Base-by-base conservation (phyloP, 2,113 vertebrate species). In the Planiliza haematocheilus region DNA sequence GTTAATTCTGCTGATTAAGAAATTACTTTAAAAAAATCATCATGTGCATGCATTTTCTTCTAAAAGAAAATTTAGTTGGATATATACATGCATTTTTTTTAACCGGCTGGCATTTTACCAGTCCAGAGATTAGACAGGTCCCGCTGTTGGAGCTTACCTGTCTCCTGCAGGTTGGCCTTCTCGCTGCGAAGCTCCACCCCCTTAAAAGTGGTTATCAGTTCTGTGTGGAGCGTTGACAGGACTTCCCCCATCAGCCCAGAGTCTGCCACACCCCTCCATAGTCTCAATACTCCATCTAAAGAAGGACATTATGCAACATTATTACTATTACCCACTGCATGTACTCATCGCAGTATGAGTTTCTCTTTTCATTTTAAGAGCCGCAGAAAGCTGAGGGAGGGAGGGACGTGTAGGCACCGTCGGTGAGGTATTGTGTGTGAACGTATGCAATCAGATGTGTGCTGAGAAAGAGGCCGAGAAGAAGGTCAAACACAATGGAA, bases 221-320 rank as follows among this genome's bases (percentile, higher is more conserved):
- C 95, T 64, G 95, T 95, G 86, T 97, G 96, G 82, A 98, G 95
- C 82, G 95, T 95, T 87, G 95, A 96, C 62, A 99, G 93, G 7
- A 99, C 96, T 59, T 96, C 95, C 45, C 95, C 95, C 95, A 98
- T 97, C 86, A 99, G 89, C 11, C 96, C 97, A 4, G 95, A 95
- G 9, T 97, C 96, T 58, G 96, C 95, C 71, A 98, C 96, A 48
- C 95, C 94, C 79, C 95, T 96, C 97, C 96, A 98, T 77, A 98
- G 95, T 86, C 95, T 94, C 89, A 98, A 60, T 0, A 95, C 94
- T 84, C 95, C 96, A 81, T 96, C 96, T 98, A 81, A 30, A 77
- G 7, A 72, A 68, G 65, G 45, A 59, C 48, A 79, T 10, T 24
- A 12, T 8, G 10, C n/a, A n/a, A 62, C 7, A 21, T 67, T 72